Base-by-base conservation (phyloP, 2,888 invertebrate genomes). In the Eurytoma adleriae region DNA sequence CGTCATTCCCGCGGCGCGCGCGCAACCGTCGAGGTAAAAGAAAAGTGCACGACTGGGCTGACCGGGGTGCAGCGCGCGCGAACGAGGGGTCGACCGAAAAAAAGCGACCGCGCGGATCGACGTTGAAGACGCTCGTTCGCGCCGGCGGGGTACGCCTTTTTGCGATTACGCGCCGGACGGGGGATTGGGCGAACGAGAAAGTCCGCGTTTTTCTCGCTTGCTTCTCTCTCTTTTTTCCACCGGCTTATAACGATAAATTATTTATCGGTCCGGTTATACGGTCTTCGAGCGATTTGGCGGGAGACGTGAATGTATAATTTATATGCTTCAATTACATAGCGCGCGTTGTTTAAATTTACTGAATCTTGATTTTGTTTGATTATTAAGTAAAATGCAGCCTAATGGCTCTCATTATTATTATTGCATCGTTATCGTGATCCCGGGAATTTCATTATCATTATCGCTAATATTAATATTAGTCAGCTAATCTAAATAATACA, bases 171-270 rank as follows among this genome's bases (percentile, higher is more conserved):
- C 27, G 62, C n/a, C n/a, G 10, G n/a, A 1, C 40, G 40, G 1
- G 16, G 30, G 62, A n/a, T 27, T 10, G 10, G n/a, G 14, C 30
- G 40, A 5, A 4, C n/a, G 64, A n/a, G 40, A 30, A 64, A 30
- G 40, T n/a, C 16, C n/a, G 66, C 40, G 48, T 54, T 67, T 77
- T 77, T 70, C 62, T 14, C 24, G 54, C 54, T 30, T 1, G 13
- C 40, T 30, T 71, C 48, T 50, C 12, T 10, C 40, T 40, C 10
- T 40, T 40, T 5, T 40, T 10, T 40, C 10, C 10, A 10, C 40
- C 40, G 7, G 24, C 13, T 71, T 57, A 64, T 40, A 10, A 24
- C 57, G 56, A 59, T 70, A 70, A 70, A 70, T 71, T 71, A 71
- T 66, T 71, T 57, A 59, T 71, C 27, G 16, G 18, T 48, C 10